Base-by-base conservation (phyloP, 2,797 vertebrate species). In the Takifugu rubripes region DNA sequence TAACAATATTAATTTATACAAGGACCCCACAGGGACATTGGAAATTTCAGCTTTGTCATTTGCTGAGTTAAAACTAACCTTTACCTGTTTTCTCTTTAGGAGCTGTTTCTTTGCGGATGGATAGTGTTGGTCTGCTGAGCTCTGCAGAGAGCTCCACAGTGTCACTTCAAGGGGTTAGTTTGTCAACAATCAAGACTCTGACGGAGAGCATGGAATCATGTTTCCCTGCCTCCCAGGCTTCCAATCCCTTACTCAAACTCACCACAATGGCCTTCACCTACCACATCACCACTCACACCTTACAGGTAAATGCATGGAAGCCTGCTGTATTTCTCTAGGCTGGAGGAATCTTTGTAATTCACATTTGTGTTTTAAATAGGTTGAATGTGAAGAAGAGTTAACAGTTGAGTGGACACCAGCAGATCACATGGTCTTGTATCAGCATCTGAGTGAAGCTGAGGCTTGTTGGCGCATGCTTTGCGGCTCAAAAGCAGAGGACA, bases 341-440 rank as follows among this genome's bases (percentile, higher is more conserved):
- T 25, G 2, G 56, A 25, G 24, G 1, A 14, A 36, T 44, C 12
- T 31, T 14, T 48, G 52, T 47, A 5, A 33, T 56, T 65, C 8
- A 43, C 53, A 31, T 33, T 56, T 64, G 6, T 48, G 1, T 56
- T 21, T 46, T 46, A 10, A 46, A 21, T 75, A 93, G 92, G 61
- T 92, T 59, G 75, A 92, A 0, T 92, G 92, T 0, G 87, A 96
- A 66, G 81, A 89, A n/a, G 90, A 92, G 44, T 82, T 98, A 61
- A 75, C 72, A 0, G 70, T 96, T 1, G 90, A 93, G 3, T 98
- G 97, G 97, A 95, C 92, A 0, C 94, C 96, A 0, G 85, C 91
- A 0, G 93, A 94, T 82, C 96, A 99, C 88, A 98, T 98, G 95
- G 92, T 95, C 68, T 78, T 98, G 36, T 98, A 94, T 79, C 95